Evolutionary conservation across 2,797 vertebrate genomes (phyloP), one percentile per base, ranked within the genome.

Genomic region (Malacoctenus gilli): DNA sequence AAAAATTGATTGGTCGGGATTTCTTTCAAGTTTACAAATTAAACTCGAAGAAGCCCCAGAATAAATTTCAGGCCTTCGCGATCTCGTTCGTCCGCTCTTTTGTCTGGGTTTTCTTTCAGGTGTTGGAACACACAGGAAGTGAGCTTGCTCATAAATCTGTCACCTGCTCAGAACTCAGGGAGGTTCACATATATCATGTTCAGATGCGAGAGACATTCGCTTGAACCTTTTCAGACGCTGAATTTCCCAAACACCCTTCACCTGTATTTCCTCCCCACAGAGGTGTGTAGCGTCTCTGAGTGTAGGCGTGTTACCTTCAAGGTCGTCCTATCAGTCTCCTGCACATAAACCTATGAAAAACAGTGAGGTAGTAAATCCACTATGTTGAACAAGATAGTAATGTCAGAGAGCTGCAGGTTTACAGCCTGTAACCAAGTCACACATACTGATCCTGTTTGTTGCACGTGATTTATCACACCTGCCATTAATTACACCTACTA

Each of bases 1-100:
- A 5, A 32, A 14, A 37, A 84, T 75, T 15, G 34, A 76, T 69
- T 31, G 9, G 10, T 42, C 60, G 32, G 32, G 54, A 68, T 42
- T 59, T 59, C 68, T 68, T 63, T 74, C 19, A 79, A 68, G 68
- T 42, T 20, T 57, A 68, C 72, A 79, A 68, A 70, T 68, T 54
- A 56, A 46, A 66, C 50, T 22, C 35, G 46, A 63, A 42, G 34
- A 63, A 49, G 62, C 51, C 58, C 22, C 3, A 34, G 68, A 79
- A 74, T 65, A 55, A 1, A 62, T 72, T 68, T 63, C 5, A 40
- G 40, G 21, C 31, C 25, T 57, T 15, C 51, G 28, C 56, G 4
- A 13, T 35, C 9, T 4, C 18, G 47, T 0, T 28, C 37, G 21
- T 36, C 57, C 20, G 25, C 5, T 32, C 0, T 46, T 8, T 16